Percentiles rank a stretch among this genome's conserved stretches.
These are phyloP conservation scores for Anolis carolinensis DNA, from an alignment of 2,113 vertebrate genomes.

Conservation along the genomic window DNA sequence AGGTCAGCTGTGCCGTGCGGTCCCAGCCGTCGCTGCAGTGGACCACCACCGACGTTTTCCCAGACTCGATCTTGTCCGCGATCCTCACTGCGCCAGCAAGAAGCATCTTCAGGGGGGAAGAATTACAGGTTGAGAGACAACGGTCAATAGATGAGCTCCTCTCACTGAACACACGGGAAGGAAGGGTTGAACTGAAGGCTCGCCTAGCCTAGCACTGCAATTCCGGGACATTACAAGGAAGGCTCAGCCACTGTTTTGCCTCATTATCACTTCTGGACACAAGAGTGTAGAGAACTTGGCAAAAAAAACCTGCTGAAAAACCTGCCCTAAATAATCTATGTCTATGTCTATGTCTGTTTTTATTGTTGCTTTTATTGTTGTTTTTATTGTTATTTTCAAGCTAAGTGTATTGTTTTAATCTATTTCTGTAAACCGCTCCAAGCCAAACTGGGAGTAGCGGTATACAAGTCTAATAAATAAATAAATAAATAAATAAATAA, in stretches of 20 bases:
- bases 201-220: neutral
- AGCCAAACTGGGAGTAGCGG: no score
- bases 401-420: no score
- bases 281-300: neutral
- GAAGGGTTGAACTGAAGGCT: no score
- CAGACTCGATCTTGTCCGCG: conserved; percentile 91
- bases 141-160: neutral
- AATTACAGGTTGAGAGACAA: neutral
- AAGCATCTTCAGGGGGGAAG: conserved; percentile 79
- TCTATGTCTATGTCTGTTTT: no score
- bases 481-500: no score
- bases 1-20: conserved; percentile 91
- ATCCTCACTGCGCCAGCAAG: conserved; percentile 90
- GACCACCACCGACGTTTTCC: conserved; percentile 93
- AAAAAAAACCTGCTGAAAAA: neutral
- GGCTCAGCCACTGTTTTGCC: neutral
- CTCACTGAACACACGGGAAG: neutral
- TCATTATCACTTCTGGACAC: neutral
- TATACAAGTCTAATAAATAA: no score
- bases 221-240: neutral
- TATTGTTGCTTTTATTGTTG: no score
- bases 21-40: conserved; percentile 98
- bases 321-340: neutral
- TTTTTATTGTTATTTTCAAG: no score
- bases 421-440: no score